A percentile compares a stretch with the other conserved stretches of the same genome.
phyloP scores from a whole-genome alignment of 2,113 vertebrate genomes.

The Turdus rufiventris region DNA sequence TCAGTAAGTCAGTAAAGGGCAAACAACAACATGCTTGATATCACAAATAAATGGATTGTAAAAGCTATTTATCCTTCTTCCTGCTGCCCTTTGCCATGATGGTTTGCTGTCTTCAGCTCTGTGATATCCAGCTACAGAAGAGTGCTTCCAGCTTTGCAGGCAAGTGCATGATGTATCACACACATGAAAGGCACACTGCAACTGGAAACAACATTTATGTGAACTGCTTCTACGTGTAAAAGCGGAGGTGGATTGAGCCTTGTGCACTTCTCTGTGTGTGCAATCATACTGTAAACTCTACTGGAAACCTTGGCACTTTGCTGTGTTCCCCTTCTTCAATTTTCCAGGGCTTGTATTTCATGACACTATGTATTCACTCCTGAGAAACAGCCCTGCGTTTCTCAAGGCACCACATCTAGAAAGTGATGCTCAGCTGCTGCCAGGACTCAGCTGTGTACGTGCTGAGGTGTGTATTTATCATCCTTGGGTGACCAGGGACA shows the following conservation, averaged over 20 bases:
- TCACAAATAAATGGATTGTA: neutral
- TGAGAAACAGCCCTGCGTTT: neutral
- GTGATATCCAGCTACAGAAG: neutral
- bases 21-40: neutral
- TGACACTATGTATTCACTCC: neutral
- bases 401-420: neutral
- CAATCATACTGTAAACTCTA: neutral
- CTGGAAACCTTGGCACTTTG: neutral
- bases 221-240: neutral
- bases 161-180: fast-evolving
- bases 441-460: neutral
- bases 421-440: neutral
- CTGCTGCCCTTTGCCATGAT: neutral
- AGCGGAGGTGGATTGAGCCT: fast-evolving
- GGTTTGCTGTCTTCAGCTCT: neutral
- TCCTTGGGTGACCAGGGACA: neutral
- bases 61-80: neutral
- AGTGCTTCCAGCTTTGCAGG: neutral
- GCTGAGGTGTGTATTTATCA: fast-evolving
- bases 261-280: neutral
- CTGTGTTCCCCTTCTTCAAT: fast-evolving
- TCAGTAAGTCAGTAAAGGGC: neutral
- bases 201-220: neutral
- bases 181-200: neutral
- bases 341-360: neutral